Percentiles rank a stretch among this genome's conserved stretches.
phyloP scores from a whole-genome alignment of 2,888 invertebrate genomes.

The Rhogogaster chlorosoma region DNA sequence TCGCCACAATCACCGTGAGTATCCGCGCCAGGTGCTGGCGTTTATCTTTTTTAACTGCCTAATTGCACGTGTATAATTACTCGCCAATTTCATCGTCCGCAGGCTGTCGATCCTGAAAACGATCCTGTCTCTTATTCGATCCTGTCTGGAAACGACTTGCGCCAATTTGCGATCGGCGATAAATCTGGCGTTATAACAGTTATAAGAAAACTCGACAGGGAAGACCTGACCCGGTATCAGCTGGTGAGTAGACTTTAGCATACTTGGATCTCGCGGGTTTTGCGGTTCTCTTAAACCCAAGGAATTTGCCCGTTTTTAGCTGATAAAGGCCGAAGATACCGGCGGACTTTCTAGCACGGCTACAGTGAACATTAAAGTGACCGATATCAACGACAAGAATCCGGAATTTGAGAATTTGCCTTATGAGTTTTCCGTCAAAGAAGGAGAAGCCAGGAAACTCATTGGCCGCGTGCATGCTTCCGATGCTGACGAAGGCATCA shows the following conservation, averaged over 20 bases:
- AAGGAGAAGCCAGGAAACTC: conserved; percentile 81
- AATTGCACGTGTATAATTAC: conserved; percentile 40
- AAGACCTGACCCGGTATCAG: conserved; percentile 93
- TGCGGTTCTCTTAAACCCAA: neutral
- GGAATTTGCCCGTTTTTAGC: conserved; percentile 76
- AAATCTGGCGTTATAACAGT: conserved; percentile 94
- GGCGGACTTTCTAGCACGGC: conserved; percentile 90
- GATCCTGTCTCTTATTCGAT: conserved; percentile 93
- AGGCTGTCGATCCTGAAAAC: conserved; percentile 94
- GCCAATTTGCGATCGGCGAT: conserved; percentile 92
- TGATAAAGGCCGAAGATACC: conserved; percentile 92
- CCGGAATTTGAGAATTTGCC: conserved; percentile 92
- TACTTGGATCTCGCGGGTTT: neutral
- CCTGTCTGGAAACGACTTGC: conserved; percentile 92
- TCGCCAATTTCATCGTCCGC: conserved; percentile 62
- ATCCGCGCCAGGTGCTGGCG: neutral
- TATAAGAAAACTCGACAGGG: conserved; percentile 90
- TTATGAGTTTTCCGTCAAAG: conserved; percentile 90
- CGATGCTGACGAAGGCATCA: conserved; percentile 92
- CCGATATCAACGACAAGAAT: conserved; percentile 95
- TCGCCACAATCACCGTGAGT: conserved; percentile 87
- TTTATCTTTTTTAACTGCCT: neutral
- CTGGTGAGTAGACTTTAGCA: conserved; percentile 80
- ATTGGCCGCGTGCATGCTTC: conserved; percentile 91
- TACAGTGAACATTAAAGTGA: conserved; percentile 92